Conservation (phyloP, 2,888 invertebrate genomes). For the Cataglyphis albicans region DNA sequence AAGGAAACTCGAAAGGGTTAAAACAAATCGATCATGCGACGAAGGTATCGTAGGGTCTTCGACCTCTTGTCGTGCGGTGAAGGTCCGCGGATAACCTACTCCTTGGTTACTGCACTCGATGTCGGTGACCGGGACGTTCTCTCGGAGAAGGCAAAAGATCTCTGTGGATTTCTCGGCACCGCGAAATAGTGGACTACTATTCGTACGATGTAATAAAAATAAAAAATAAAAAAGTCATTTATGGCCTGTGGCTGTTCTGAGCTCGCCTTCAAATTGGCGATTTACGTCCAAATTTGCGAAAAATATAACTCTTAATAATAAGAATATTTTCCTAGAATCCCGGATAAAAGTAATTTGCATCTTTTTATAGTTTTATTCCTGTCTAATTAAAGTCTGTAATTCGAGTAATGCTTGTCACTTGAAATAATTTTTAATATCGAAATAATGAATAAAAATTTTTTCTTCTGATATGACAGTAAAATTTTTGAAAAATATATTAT, state of each 20-base stretch:
- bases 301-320: neutral
- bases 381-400: neutral
- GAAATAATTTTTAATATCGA: conserved; percentile 18
- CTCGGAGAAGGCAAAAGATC: conserved; percentile 76
- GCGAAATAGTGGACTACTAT: conserved; percentile 68
- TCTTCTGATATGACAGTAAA: neutral
- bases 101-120: conserved; percentile 76
- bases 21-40: conserved; percentile 57
- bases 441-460: neutral
- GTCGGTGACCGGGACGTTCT: conserved; percentile 82
- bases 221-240: conserved; percentile 40
- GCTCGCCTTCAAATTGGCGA: neutral
- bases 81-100: conserved; percentile 82
- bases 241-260: neutral
- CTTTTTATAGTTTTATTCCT: neutral
- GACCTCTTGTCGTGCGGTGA: conserved; percentile 77
- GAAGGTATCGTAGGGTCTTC: conserved; percentile 74
- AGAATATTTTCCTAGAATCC: neutral
- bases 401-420: neutral
- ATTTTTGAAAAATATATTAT: neutral
- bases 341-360: neutral
- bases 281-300: neutral
- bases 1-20: conserved; percentile 30
- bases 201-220: conserved; percentile 59
- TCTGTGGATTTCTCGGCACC: conserved; percentile 68